Evolutionary conservation across 2,797 vertebrate genomes (phyloP), one percentile per base, ranked within the genome.

Genomic region (Sebastes minor): DNA sequence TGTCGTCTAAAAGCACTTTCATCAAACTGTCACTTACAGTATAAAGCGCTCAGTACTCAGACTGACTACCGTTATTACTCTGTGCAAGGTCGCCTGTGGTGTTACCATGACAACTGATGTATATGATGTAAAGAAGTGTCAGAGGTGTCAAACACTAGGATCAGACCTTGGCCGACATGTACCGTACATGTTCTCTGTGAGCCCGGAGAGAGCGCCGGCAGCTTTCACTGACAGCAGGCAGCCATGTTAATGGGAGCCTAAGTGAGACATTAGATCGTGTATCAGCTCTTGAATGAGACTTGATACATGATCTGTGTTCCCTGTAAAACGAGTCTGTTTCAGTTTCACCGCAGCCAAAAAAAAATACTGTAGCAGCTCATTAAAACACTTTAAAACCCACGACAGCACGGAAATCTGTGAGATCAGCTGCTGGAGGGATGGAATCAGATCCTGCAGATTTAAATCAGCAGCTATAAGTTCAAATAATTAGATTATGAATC

Each of bases 101-200:
- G 84, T 90, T 90, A 65, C 85, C 42, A 82, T 87, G 88, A 81
- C 87, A 85, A 93, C 87, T 66, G 57, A 80, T 69, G 76, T 69
- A 80, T 64, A 72, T 28, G 10, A 84, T 66, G 78, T 57, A 42
- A 75, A 63, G 62, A 38, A 3, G 49, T 33, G 66, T 6, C 62
- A 64, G 60, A 42, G 4, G 59, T 61, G 56, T 14, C 67, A 75
- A 42, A 20, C 27, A 32, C 10, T 10, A 46, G 10, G 20, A 56
- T 74, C 70, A 63, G 62, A 56, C 55, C 23, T 60, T 52, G 5
- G 20, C 62, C 61, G 5, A 27, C 7, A 3, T 12, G 49, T 16
- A 52, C 55, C 22, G 32, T 75, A 74, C 52, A 32, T 46, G 46
- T 0, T 9, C 23, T 16, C 74, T 11, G 52, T 2, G 23, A 64